Conservation (phyloP, 2,797 vertebrate genomes). For the Microcaecilia unicolor region DNA sequence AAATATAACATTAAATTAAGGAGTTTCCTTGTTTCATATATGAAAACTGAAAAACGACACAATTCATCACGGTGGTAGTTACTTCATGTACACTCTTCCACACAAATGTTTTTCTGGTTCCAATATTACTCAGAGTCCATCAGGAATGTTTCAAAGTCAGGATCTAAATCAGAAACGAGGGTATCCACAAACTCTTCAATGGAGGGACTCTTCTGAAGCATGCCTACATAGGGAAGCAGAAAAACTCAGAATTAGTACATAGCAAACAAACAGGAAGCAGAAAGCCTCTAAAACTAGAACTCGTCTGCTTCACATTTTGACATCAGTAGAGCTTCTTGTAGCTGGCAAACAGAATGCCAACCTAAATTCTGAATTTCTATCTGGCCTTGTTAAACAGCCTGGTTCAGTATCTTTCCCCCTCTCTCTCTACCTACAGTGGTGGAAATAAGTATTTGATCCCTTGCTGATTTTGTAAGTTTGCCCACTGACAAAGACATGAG, state of each 20-base stretch:
- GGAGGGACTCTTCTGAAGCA: constrained; percentile 84
- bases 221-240: constrained; percentile 58
- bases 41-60: constrained; percentile 3
- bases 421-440: too few species aligned
- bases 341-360: rapidly evolving
- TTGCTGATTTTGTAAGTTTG: too few species aligned
- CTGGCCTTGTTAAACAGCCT: too few species aligned
- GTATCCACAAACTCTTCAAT: constrained; percentile 86
- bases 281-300: too few species aligned
- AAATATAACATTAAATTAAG: constrained; percentile 5
- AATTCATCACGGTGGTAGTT: not conserved
- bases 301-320: not conserved
- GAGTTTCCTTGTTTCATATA: constrained; percentile 8
- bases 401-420: too few species aligned
- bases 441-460: too few species aligned
- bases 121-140: constrained; percentile 74
- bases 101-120: not conserved
- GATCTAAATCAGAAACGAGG: constrained; percentile 83
- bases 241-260: too few species aligned
- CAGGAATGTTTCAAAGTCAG: constrained; percentile 83
- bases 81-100: not conserved
- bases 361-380: too few species aligned
- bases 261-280: too few species aligned
- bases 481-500: too few species aligned
- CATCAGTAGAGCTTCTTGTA: not conserved